phyloP scores from a whole-genome alignment of 1,140 invertebrate species.

The Philopotamus ludificatus region DNA sequence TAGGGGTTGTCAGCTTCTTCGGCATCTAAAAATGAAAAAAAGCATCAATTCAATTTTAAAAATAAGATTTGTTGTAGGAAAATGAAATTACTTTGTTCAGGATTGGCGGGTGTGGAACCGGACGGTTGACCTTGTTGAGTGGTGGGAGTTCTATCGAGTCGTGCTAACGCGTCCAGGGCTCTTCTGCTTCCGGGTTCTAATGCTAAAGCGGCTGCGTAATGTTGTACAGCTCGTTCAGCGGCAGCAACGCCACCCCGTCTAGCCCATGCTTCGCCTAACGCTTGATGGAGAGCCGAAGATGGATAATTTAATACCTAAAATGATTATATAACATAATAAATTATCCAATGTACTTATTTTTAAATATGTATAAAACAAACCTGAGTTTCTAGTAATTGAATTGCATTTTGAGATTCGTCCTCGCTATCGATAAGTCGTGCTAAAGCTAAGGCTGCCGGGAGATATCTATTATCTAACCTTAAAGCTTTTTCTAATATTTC shows the following conservation, averaged over 20 bases:
- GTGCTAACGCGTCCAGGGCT: slow-evolving; percentile 65
- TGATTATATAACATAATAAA: neutral
- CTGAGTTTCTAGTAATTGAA: slow-evolving; percentile 61
- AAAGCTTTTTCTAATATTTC: slow-evolving; percentile 68
- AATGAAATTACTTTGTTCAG: slow-evolving; percentile 19
- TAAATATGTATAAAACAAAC: slow-evolving; percentile 44
- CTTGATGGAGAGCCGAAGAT: slow-evolving; percentile 65
- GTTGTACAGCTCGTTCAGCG: slow-evolving; percentile 68
- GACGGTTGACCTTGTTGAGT: slow-evolving; percentile 54
- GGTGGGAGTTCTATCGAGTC: slow-evolving; percentile 56
- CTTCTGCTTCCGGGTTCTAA: slow-evolving; percentile 65
- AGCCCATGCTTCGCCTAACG: slow-evolving; percentile 65
- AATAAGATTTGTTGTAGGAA: neutral
- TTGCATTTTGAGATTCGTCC: slow-evolving; percentile 58
- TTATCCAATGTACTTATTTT: neutral
- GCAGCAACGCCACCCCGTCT: slow-evolving; percentile 50
- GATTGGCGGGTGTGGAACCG: slow-evolving; percentile 38
- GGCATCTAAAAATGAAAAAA: slow-evolving; percentile 55
- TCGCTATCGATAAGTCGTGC: slow-evolving; percentile 62
- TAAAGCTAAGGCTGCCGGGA: slow-evolving; percentile 67
- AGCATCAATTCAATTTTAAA: neutral
- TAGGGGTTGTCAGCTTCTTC: slow-evolving; percentile 60
- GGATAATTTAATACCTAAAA: slow-evolving; percentile 53
- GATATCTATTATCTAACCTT: slow-evolving; percentile 61
- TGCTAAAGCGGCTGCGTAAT: slow-evolving; percentile 67